Evolutionary conservation across 2,888 invertebrate genomes (phyloP).

Genomic region (Ophonus ardosiacus): DNA sequence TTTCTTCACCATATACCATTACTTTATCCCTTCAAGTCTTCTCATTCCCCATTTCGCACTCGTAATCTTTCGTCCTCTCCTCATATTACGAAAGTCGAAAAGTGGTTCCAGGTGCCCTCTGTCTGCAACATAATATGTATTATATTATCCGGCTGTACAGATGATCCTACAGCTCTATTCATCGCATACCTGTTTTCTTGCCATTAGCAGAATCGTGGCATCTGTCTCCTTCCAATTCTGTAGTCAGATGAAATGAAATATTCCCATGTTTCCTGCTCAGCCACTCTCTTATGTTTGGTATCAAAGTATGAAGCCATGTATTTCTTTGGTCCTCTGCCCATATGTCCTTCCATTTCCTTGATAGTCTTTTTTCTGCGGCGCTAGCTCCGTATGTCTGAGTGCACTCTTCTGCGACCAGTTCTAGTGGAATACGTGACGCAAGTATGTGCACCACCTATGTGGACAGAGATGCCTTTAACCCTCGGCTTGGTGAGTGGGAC

Average conservation of each 20-base stretch:
- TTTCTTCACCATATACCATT: no score
- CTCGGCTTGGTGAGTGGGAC: no score
- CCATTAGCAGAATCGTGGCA: neutral
- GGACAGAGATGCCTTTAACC: no score
- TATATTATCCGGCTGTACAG: no score
- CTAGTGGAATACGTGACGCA: neutral
- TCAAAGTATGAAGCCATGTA: slow-evolving; percentile 2
- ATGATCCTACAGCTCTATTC: no score
- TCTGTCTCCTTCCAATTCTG: slow-evolving; percentile 24
- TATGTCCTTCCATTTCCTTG: slow-evolving; percentile 15
- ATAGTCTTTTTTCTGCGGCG: neutral
- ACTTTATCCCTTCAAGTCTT: no score
- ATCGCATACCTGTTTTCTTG: no score
- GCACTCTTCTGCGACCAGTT: neutral
- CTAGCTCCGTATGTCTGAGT: neutral
- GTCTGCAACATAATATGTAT: no score
- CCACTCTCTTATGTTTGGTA: slow-evolving; percentile 5
- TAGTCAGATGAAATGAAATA: neutral
- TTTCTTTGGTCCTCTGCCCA: neutral
- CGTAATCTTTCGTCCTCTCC: no score
- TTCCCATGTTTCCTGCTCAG: neutral
- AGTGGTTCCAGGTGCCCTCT: no score
- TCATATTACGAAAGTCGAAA: no score
- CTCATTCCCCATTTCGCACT: no score
- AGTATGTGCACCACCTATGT: slow-evolving; percentile 15